A percentile compares a stretch with the other conserved stretches of the same genome.
Evolutionary conservation across 2,797 vertebrate genomes (phyloP).

Genomic region (Rallus crepitans): DNA sequence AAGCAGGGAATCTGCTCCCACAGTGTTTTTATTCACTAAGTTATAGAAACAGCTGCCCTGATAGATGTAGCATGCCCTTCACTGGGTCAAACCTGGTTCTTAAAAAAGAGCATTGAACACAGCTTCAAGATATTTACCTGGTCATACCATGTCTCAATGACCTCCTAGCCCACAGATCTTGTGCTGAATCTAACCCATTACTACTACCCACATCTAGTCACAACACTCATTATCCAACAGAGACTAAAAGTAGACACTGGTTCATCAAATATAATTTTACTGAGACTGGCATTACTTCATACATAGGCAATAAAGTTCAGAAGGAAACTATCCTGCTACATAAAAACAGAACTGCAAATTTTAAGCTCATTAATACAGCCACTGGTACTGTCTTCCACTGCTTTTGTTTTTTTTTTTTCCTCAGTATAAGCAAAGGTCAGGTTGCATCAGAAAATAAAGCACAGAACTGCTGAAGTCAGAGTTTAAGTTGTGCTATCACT

Average conservation of each 20-base stretch:
- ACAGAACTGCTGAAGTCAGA: not conserved
- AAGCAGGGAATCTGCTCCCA: not conserved
- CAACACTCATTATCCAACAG: not conserved
- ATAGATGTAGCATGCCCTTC: not conserved
- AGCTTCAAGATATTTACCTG: not conserved
- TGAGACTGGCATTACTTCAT: not conserved
- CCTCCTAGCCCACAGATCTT: not conserved
- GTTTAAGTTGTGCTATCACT: not conserved
- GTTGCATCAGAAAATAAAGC: fast-evolving
- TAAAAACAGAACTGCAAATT: not conserved
- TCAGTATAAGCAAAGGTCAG: not conserved
- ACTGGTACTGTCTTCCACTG: not conserved
- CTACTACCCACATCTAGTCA: not conserved
- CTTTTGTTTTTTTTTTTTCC: not conserved
- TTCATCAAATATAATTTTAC: not conserved
- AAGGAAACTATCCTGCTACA: not conserved
- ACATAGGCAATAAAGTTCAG: not conserved
- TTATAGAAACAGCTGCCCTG: not conserved
- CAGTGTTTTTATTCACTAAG: not conserved
- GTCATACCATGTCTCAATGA: not conserved
- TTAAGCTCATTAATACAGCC: not conserved
- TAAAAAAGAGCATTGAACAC: not conserved
- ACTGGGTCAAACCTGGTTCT: not conserved
- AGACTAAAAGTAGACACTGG: not conserved
- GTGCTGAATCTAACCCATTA: not conserved